A percentile compares a stretch with the other conserved stretches of the same genome.
Conservation (phyloP, 2,888 invertebrate genomes). For the Pherbina coryleti region DNA sequence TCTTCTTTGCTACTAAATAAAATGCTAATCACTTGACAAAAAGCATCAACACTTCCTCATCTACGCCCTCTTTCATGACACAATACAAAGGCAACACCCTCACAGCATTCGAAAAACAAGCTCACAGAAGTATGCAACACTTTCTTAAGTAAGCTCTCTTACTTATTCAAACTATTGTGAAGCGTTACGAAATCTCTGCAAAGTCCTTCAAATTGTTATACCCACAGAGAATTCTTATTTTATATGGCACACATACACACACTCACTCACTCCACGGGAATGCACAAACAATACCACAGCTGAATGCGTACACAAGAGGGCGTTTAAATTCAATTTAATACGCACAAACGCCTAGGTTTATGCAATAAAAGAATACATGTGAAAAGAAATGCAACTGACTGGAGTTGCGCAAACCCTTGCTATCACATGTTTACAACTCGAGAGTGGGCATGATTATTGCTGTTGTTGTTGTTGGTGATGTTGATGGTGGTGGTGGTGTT, state of each 20-base stretch:
- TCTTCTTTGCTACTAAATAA: constrained; percentile 2
- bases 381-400: not conserved
- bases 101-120: not conserved
- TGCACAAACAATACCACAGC: constrained; percentile 57
- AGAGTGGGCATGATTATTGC: not conserved
- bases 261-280: not conserved
- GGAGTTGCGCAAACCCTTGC: constrained; percentile 2
- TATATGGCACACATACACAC: not conserved
- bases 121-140: constrained; percentile 15
- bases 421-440: constrained; percentile 5
- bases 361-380: constrained; percentile 49
- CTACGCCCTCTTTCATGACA: not conserved
- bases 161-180: not conserved
- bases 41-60: constrained; percentile 1
- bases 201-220: constrained; percentile 6
- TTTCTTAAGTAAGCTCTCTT: not conserved
- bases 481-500: not conserved
- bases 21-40: constrained; percentile 29
- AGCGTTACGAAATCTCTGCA: constrained; percentile 5
- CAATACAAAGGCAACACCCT: not conserved
- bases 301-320: constrained; percentile 66
- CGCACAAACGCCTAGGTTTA: constrained; percentile 54
- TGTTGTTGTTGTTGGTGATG: constrained; percentile 24
- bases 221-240: not conserved
- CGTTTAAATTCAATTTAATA: constrained; percentile 60